A percentile compares a stretch with the other conserved stretches of the same genome.
Evolutionary conservation across 2,797 vertebrate genomes (phyloP).

Genomic region (Rousettus madagascariensis): DNA sequence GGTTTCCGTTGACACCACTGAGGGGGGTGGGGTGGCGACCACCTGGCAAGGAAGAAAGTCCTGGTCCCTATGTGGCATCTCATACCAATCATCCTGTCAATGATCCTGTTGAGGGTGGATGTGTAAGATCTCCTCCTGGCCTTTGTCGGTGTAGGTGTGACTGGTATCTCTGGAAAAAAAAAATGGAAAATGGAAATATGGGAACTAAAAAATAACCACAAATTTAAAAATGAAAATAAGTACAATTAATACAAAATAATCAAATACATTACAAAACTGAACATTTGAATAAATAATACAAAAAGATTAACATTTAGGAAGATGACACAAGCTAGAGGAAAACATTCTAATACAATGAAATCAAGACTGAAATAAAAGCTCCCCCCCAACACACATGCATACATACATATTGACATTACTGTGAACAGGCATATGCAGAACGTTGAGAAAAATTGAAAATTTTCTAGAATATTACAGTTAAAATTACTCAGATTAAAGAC

Average conservation of each 20-base stretch:
- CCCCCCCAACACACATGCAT: neutral
- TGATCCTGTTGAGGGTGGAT: too few species aligned
- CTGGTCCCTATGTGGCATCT: neutral
- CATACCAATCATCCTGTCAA: neutral
- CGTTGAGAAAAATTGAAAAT: neutral
- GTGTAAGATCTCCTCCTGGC: neutral
- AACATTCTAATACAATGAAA: neutral
- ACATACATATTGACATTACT: neutral
- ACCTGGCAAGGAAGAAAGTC: neutral
- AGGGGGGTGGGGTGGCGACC: neutral
- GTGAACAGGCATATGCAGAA: neutral
- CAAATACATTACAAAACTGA: neutral
- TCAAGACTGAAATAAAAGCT: neutral
- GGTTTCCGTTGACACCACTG: neutral
- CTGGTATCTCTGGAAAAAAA: neutral
- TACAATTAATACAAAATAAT: neutral
- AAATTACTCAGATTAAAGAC: neutral
- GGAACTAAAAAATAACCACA: neutral
- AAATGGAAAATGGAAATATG: neutral
- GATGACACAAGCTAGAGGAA: neutral
- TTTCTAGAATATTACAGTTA: neutral
- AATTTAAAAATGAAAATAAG: neutral
- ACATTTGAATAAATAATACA: neutral
- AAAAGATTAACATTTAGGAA: neutral
- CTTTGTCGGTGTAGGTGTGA: neutral